These are phyloP conservation scores for Drosophila pegasa DNA, from an alignment of 2,888 invertebrate genomes.

Conservation along the genomic window DNA sequence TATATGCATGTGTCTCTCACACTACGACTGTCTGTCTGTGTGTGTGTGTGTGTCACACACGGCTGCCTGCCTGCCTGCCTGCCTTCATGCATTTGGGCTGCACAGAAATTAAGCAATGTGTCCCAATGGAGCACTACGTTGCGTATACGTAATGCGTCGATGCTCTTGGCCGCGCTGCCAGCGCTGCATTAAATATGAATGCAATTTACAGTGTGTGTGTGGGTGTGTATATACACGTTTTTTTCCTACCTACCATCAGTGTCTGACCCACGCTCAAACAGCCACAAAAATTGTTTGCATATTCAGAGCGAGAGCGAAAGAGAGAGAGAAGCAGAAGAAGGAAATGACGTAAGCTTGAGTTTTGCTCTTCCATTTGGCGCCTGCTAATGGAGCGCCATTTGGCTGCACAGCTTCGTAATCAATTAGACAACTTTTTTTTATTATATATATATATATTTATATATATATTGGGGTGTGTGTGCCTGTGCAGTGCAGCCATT, in stretches of 20 bases:
- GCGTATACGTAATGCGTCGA: conserved; percentile 75
- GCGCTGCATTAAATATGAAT: conserved; percentile 79
- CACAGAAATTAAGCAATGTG: conserved; percentile 75
- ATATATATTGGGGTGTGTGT: neutral
- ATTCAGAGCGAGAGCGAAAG: conserved; percentile 53
- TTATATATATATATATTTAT: conserved; percentile 10
- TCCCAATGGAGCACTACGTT: conserved; percentile 72
- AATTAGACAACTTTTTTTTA: conserved; percentile 72
- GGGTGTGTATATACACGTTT: conserved; percentile 4
- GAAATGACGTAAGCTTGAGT: conserved; percentile 53
- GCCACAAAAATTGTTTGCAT: conserved; percentile 68
- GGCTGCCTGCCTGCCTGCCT: conserved; percentile 50
- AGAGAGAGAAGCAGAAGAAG: conserved; percentile 11
- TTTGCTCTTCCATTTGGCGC: conserved; percentile 39
- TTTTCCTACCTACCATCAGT: conserved; percentile 28
- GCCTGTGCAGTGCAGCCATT: conserved; percentile 29
- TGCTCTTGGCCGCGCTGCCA: conserved; percentile 56
- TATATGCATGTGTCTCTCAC: conserved; percentile 16
- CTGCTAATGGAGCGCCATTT: conserved; percentile 74
- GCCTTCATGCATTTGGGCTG: conserved; percentile 50
- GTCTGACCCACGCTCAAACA: conserved; percentile 51
- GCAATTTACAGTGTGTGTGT: conserved; percentile 69
- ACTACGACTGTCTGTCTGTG: neutral
- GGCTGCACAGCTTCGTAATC: conserved; percentile 64
- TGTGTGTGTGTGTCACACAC: conserved; percentile 54